A percentile compares a stretch with the other conserved stretches of the same genome.
Conservation (phyloP, 2,888 invertebrate species). For the Furcula furcula region DNA sequence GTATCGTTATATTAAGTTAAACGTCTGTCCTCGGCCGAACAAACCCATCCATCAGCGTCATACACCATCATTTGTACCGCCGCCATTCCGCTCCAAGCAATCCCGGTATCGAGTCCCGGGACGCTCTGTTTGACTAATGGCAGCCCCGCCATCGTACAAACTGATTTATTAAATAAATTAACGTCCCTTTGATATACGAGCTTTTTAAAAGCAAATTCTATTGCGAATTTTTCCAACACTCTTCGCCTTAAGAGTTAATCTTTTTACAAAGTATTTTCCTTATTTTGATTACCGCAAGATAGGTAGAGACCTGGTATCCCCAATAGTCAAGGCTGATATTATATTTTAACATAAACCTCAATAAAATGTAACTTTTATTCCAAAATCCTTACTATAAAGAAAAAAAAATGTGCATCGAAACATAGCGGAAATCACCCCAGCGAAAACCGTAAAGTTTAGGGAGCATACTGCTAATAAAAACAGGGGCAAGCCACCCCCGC, state of each 20-base stretch:
- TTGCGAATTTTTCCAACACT: slow-evolving; percentile 34
- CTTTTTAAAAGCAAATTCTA: slow-evolving; percentile 52
- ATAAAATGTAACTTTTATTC: slow-evolving; percentile 34
- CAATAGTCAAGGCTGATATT: slow-evolving; percentile 33
- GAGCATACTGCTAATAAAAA: slow-evolving; percentile 61
- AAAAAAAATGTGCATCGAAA: slow-evolving; percentile 41
- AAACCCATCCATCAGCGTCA: slow-evolving; percentile 66
- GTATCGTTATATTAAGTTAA: slow-evolving; percentile 43
- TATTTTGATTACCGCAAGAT: slow-evolving; percentile 30
- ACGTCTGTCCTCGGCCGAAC: slow-evolving; percentile 36
- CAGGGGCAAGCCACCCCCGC: slow-evolving; percentile 48
- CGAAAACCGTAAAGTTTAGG: slow-evolving; percentile 48
- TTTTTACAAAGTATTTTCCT: slow-evolving; percentile 32
- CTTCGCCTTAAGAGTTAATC: slow-evolving; percentile 36
- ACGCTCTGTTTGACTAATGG: slow-evolving; percentile 62
- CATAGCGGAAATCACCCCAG: slow-evolving; percentile 45
- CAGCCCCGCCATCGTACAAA: slow-evolving; percentile 49
- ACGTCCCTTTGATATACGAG: slow-evolving; percentile 61
- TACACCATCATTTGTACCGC: slow-evolving; percentile 59
- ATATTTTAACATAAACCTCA: slow-evolving; percentile 44
- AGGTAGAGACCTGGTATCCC: slow-evolving; percentile 29
- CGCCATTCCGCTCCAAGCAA: slow-evolving; percentile 42
- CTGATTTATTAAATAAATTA: slow-evolving; percentile 77
- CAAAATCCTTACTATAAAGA: slow-evolving; percentile 28
- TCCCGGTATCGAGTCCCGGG: slow-evolving; percentile 53